These are phyloP conservation scores for Halocaridina rubra DNA, from an alignment of 2,888 invertebrate genomes.

Conservation along the genomic window DNA sequence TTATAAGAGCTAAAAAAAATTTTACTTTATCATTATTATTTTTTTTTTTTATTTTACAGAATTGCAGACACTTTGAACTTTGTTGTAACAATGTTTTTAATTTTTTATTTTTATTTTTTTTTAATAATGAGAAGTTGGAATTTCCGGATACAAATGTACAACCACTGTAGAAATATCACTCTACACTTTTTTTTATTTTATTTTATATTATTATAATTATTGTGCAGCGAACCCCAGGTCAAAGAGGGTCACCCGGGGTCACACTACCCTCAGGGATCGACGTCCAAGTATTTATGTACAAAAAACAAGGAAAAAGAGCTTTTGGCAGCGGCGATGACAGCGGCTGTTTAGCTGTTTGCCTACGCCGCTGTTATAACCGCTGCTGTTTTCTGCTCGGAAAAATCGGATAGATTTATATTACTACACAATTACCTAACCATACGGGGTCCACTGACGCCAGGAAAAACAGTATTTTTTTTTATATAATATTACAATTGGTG, in stretches of 20 bases:
- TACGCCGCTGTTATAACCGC: no score
- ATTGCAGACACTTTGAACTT: slow-evolving; percentile 58
- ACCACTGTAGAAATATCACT: slow-evolving; percentile 54
- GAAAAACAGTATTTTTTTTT: slow-evolving; percentile 53
- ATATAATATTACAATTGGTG: slow-evolving; percentile 57
- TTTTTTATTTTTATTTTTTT: slow-evolving; percentile 17
- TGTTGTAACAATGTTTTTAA: slow-evolving; percentile 57
- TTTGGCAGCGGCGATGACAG: no score
- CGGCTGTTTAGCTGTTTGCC: no score
- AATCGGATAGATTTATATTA: slow-evolving; percentile 52
- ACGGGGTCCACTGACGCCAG: slow-evolving; percentile 58
- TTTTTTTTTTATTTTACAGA: slow-evolving; percentile 58
- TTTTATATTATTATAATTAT: no score
- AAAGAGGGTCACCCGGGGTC: no score
- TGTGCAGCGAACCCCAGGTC: slow-evolving; percentile 23
- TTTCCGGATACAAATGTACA: slow-evolving; percentile 57
- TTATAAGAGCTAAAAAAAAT: slow-evolving; percentile 58
- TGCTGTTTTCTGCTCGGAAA: no score
- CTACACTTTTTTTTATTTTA: no score
- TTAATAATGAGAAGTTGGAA: slow-evolving; percentile 53
- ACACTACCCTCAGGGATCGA: no score
- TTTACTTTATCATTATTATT: no score
- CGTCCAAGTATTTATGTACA: slow-evolving; percentile 53
- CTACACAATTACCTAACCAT: slow-evolving; percentile 58
- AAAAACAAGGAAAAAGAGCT: slow-evolving; percentile 50